Percentiles rank a stretch among this genome's conserved stretches.
These are phyloP conservation scores for Eumerus sabulonum DNA, from an alignment of 2,888 invertebrate species.

Conservation along the genomic window DNA sequence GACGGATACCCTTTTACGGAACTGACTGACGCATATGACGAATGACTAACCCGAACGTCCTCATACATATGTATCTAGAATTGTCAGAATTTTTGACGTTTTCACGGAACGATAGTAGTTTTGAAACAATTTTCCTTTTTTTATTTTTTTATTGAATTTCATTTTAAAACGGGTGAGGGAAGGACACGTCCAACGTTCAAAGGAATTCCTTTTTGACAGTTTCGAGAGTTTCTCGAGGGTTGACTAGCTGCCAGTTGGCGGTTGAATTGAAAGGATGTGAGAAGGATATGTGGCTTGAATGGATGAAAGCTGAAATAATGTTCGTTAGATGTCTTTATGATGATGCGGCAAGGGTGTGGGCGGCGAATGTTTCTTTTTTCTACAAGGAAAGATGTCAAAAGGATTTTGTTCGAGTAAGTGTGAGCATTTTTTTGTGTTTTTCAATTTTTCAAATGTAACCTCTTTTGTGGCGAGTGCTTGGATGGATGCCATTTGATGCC, in stretches of 20 bases:
- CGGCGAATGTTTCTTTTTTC: conserved; percentile 29
- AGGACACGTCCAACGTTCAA: conserved; percentile 27
- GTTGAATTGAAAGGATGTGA: conserved; percentile 20
- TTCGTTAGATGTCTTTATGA: conserved; percentile 36
- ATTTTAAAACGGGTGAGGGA: conserved; percentile 11
- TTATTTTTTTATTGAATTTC: conserved; percentile 35
- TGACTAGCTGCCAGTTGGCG: conserved; percentile 29
- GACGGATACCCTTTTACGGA: conserved; percentile 34
- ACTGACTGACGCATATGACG: conserved; percentile 17
- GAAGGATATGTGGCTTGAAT: too few relatives aligned
- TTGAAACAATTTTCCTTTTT: conserved; percentile 21
- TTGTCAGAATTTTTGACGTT: conserved; percentile 67
- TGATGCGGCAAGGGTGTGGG: conserved; percentile 28
- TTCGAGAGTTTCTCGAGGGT: conserved; percentile 61
- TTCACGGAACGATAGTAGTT: conserved; percentile 65
- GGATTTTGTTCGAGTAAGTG: conserved; percentile 15
- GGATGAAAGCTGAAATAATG: not conserved
- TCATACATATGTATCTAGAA: conserved; percentile 20
- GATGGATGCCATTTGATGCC: conserved; percentile 1
- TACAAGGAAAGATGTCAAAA: conserved; percentile 36
- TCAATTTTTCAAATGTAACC: conserved; percentile 47
- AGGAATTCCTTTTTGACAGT: conserved; percentile 66
- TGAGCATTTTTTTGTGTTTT: conserved; percentile 30
- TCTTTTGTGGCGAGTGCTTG: conserved; percentile 48
- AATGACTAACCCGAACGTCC: conserved; percentile 63